Evolutionary conservation across 1,140 invertebrate genomes (phyloP).

Genomic region (Branchinecta lindahli): DNA sequence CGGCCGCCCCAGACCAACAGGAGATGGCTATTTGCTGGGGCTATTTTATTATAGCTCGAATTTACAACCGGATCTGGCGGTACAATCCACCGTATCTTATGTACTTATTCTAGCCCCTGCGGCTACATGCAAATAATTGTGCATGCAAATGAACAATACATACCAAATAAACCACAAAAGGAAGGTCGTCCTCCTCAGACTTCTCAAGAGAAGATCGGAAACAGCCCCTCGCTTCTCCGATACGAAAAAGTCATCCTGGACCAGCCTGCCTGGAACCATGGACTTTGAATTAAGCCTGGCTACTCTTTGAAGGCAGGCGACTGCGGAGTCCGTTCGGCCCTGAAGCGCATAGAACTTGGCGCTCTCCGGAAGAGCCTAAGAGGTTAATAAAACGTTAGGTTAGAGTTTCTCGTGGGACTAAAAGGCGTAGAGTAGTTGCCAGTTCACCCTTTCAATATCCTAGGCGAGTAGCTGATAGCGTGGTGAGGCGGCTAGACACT

Average conservation of each 20-base stretch:
- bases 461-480: no score
- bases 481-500: no score
- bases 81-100: no score
- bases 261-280: slow-evolving; percentile 69
- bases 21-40: no score
- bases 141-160: slow-evolving; percentile 20
- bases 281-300: slow-evolving; percentile 75
- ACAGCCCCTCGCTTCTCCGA: slow-evolving; percentile 40
- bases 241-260: slow-evolving; percentile 50
- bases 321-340: slow-evolving; percentile 68
- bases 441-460: no score
- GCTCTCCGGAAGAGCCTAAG: slow-evolving; percentile 84
- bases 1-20: no score
- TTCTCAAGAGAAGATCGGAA: slow-evolving; percentile 60
- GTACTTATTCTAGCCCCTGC: no score
- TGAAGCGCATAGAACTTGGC: slow-evolving; percentile 70
- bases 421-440: no score
- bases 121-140: no score
- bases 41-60: no score
- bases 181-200: slow-evolving; percentile 62
- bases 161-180: slow-evolving; percentile 88
- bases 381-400: slow-evolving; percentile 15
- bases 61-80: no score
- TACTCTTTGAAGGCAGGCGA: slow-evolving; percentile 63
- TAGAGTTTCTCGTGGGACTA: neutral